Percentiles rank a stretch among this genome's conserved stretches.
These are phyloP conservation scores for Busseola fusca DNA, from an alignment of 2,888 invertebrate species.

Conservation along the genomic window DNA sequence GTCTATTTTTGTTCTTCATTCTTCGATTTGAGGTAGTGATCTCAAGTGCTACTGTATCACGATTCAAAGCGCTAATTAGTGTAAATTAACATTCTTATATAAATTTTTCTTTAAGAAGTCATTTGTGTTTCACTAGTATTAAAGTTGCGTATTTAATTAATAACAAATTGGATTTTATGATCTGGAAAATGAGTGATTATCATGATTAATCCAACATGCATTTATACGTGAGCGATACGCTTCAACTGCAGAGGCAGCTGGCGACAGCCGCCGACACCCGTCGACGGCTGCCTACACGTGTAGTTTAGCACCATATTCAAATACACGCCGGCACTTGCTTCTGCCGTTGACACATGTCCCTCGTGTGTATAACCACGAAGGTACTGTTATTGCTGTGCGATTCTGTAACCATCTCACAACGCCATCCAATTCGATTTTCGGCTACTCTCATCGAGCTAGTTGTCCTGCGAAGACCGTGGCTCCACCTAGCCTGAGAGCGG, in stretches of 20 bases:
- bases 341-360: background rate
- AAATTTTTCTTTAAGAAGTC: background rate
- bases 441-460: background rate
- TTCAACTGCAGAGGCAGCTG: background rate
- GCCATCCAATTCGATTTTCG: no score
- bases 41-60: background rate
- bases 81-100: background rate
- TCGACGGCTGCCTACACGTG: background rate
- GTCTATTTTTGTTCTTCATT: background rate
- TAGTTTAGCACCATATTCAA: background rate
- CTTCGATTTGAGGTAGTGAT: background rate
- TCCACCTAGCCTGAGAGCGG: background rate
- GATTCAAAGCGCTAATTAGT: background rate
- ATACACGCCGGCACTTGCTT: background rate
- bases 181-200: background rate
- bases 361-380: background rate
- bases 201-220: slow-evolving; percentile 5
- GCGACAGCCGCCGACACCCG: background rate
- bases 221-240: slow-evolving; percentile 3
- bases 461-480: background rate
- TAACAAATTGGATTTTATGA: background rate
- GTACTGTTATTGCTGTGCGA: no score
- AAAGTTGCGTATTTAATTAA: background rate
- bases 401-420: no score
- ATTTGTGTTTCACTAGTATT: background rate